These are phyloP conservation scores for Meloidogyne chitwoodi DNA, from an alignment of 1,140 invertebrate genomes.

Conservation along the genomic window DNA sequence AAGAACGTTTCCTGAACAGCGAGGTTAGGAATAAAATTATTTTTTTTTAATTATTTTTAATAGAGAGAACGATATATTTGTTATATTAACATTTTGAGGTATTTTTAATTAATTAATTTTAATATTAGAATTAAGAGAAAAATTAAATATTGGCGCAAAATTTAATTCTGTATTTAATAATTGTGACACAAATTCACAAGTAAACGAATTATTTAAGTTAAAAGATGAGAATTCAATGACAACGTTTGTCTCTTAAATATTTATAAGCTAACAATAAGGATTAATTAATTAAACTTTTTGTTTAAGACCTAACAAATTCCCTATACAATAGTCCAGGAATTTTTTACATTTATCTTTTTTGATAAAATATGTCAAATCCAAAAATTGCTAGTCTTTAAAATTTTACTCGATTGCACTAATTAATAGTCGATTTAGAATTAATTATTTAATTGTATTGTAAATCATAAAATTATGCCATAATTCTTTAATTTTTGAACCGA, in stretches of 20 bases:
- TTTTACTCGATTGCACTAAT: not conserved
- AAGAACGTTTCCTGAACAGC: slow-evolving; percentile 48
- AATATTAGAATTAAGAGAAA: not conserved
- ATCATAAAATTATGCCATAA: not conserved
- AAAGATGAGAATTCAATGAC: not conserved
- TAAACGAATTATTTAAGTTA: not conserved
- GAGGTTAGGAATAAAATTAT: slow-evolving; percentile 32
- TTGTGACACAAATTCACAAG: not conserved
- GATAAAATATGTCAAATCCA: not conserved
- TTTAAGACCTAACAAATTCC: too few relatives aligned
- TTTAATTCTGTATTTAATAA: not conserved
- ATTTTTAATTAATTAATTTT: not conserved
- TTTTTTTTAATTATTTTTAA: slow-evolving; percentile 11
- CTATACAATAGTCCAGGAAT: too few relatives aligned
- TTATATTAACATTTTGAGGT: not conserved
- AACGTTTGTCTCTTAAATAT: not conserved
- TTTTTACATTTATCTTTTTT: too few relatives aligned
- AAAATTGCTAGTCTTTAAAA: not conserved
- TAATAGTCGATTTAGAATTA: not conserved
- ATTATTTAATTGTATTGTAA: too few relatives aligned
- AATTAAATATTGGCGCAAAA: not conserved
- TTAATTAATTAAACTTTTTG: too few relatives aligned
- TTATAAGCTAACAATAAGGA: too few relatives aligned
- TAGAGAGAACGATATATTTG: not conserved
- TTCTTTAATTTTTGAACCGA: not conserved